Base-by-base conservation (phyloP, 2,888 invertebrate genomes). In the Zaprionus lineosus region DNA sequence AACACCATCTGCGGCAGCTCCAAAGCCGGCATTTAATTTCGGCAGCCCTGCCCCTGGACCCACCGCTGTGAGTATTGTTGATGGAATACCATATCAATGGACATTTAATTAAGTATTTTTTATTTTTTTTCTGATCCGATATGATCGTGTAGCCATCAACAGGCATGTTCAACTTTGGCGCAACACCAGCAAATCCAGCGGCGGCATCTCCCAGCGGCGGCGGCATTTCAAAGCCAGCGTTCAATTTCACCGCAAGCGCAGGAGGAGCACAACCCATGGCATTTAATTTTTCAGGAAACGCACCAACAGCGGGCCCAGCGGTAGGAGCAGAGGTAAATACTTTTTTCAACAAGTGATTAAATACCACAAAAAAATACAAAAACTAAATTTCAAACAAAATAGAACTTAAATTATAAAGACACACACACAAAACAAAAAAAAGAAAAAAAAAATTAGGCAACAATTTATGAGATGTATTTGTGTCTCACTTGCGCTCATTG, bases 21-120 rank as follows among this genome's bases (percentile, higher is more conserved):
- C 67, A 2, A 86, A 87, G 58, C 73, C 84, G 46, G 83, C 87
- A 48, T 89, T 88, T 64, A 87, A 87, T 46, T 89, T 89, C 56
- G 79, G 86, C 70, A 43, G 46, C 33, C 24, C 65, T 16, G 43
- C 59, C 11, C 46, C 43, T n/a, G 40, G 53, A 8, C 16, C 60
- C n/a, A 29, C 40, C 28, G 26, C 61, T 9, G 84, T 84, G 28
- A 62, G 68, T 69, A 11, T 8, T 12, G 3, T 1, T 34, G 9
- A 7, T 28, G 16, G 34, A 31, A 7, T 12, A 19, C 14, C n/a
- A n/a, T n/a, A n/a, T n/a, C n/a, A n/a, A n/a, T n/a, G n/a, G n/a
- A n/a, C n/a, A n/a, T n/a, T n/a, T n/a, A n/a, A n/a, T n/a, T n/a
- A n/a, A n/a, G n/a, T n/a, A n/a, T n/a, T n/a, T n/a, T n/a, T n/a